Percentiles rank a stretch among this genome's conserved stretches.
Conservation (phyloP, 2,113 vertebrate species). For the Percopsis transmontana region DNA sequence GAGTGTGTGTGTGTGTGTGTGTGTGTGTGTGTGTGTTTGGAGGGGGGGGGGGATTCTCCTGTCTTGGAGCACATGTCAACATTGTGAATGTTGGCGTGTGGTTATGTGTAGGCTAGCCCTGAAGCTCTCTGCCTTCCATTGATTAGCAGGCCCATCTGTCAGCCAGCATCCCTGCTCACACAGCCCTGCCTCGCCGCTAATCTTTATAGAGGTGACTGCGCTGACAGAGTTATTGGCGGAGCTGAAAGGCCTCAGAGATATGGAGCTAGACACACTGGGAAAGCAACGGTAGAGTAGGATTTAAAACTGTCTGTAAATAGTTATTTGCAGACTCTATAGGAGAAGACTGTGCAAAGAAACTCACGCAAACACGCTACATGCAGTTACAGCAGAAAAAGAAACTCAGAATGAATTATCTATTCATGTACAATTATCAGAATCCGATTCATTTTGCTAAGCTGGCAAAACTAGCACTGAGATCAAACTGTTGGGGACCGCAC, state of each 20-base stretch:
- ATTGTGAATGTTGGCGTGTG: slow-evolving; percentile 42
- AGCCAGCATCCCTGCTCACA: slow-evolving; percentile 62
- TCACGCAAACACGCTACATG: background rate
- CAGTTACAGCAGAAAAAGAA: no score
- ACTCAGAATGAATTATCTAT: no score
- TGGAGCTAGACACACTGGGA: no score
- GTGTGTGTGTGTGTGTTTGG: background rate
- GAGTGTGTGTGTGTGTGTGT: slow-evolving; percentile 24
- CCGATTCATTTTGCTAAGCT: no score
- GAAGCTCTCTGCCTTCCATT: slow-evolving; percentile 54
- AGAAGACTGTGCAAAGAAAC: slow-evolving; percentile 37
- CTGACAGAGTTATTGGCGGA: slow-evolving; percentile 70
- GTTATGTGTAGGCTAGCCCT: slow-evolving; percentile 33
- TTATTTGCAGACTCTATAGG: background rate
- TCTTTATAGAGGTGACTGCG: slow-evolving; percentile 74
- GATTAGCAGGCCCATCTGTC: slow-evolving; percentile 68
- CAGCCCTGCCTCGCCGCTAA: slow-evolving; percentile 66
- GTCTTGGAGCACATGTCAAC: slow-evolving; percentile 47
- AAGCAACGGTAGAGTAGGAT: no score
- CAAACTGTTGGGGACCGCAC: no score
- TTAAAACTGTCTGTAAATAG: no score
- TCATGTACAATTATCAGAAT: no score
- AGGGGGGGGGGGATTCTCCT: background rate
- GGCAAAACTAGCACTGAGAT: no score
- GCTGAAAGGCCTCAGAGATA: no score